These are phyloP conservation scores for Lepidothrix coronata DNA, from an alignment of 2,113 vertebrate genomes.

Conservation along the genomic window DNA sequence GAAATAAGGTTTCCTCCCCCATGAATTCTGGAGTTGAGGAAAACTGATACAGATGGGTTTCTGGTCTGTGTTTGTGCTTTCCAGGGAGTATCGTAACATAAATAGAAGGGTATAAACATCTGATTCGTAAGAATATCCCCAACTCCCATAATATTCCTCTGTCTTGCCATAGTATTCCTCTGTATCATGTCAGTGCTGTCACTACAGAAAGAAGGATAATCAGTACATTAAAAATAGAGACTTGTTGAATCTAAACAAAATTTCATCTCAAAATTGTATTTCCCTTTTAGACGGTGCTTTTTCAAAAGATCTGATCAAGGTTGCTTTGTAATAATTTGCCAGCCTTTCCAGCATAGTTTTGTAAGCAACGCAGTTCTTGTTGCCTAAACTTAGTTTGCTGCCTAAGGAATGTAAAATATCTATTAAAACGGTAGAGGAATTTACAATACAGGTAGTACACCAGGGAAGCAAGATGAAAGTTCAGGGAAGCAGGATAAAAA, in stretches of 20 bases:
- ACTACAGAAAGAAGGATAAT: neutral
- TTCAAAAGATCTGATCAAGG: neutral
- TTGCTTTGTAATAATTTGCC: neutral
- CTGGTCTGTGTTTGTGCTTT: conserved; percentile 3
- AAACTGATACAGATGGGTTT: neutral
- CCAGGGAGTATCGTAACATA: neutral
- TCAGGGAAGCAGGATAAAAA: conserved; percentile 19
- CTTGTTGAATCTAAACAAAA: neutral
- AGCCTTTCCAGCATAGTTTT: neutral
- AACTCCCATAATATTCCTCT: neutral
- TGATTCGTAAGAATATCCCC: neutral
- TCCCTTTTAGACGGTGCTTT: neutral
- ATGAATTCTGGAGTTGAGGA: neutral
- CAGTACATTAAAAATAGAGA: neutral
- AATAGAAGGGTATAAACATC: conserved; percentile 16
- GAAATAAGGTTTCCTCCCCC: neutral
- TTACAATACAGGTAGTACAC: neutral
- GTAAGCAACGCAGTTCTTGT: neutral
- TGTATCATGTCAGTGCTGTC: fast-evolving
- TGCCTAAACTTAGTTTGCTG: neutral
- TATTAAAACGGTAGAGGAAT: neutral
- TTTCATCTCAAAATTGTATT: neutral
- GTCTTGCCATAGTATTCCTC: neutral
- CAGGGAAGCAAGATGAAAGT: conserved; percentile 22
- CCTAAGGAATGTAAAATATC: conserved; percentile 9